Evolutionary conservation across 2,888 invertebrate species (phyloP), one percentile per base, ranked within the genome.

Genomic region (Athalia rosae): DNA sequence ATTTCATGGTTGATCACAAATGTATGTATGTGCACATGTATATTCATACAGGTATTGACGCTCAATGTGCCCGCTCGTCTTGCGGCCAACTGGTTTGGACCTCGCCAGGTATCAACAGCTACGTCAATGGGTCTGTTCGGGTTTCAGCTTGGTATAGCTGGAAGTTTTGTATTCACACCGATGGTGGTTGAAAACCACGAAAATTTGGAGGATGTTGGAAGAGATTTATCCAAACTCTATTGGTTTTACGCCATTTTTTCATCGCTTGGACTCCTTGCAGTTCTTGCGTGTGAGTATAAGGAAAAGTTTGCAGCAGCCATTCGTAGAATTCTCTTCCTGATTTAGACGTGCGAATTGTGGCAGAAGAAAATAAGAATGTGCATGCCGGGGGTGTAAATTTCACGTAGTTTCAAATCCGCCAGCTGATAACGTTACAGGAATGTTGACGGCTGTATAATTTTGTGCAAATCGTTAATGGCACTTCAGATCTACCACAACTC

Each of bases 71-170:
- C 95, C 0, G 92, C 94, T 0, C 90, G 91, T 63, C 86, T 94
- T 77, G 94, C 94, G 0, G 93, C 94, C 8, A 92, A 93, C 8
- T 94, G 94, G 94, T 94, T 94, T 86, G 93, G 93, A n/a, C 91
- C 92, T 0, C 90, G 92, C 80, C 91, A 93, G 87, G 93, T 87
- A n/a, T 90, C 94, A 4, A 92, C 93, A 4, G 94, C 94, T 2
- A 94, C 93, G 83, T 92, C 94, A 76, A 90, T 94, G 47, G 95
- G 94, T 6, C 93, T 95, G 6, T 94, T 94, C 85, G 95, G 94
- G 13, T 94, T 93, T 83, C 94, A 94, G 92, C 88, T 95, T 45
- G 90, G 95, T 4, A 92, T 93, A 66, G 94, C 94, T 0, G 85
- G 94, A 1, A 94, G 94, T 74, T 95, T 95, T 85, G 88, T 95